phyloP scores from a whole-genome alignment of 2,113 vertebrate genomes.

The Gadus chalcogrammus region DNA sequence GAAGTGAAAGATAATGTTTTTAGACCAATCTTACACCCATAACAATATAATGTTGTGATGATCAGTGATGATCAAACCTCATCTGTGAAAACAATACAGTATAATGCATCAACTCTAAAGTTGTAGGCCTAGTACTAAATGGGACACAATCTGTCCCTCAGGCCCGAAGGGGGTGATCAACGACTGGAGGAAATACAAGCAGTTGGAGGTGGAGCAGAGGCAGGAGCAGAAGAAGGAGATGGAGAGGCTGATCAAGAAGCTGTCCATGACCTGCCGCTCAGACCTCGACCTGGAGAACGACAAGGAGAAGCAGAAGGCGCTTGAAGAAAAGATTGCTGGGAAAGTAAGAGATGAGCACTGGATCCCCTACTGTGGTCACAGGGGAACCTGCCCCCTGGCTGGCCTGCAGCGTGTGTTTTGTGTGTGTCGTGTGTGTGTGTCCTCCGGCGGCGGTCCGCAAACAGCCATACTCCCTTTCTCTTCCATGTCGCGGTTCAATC shows the following conservation, averaged over 20 bases:
- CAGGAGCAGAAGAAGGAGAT: conserved; percentile 92
- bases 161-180: conserved; percentile 98
- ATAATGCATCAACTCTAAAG: neutral
- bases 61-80: neutral
- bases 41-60: no score
- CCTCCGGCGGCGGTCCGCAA: no score
- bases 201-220: conserved; percentile 91
- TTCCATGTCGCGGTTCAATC: no score
- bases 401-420: no score
- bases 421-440: no score
- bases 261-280: conserved; percentile 91
- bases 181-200: conserved; percentile 96
- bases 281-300: conserved; percentile 88
- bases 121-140: neutral
- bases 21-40: no score
- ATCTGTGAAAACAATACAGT: neutral
- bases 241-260: conserved; percentile 89
- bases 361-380: no score
- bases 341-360: conserved; percentile 76
- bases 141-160: conserved; percentile 41
- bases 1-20: no score
- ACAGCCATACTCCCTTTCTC: no score
- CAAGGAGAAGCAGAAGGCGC: conserved; percentile 80
- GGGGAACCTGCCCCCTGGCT: no score
- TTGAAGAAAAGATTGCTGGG: conserved; percentile 87